These are phyloP conservation scores for Euura lappo DNA, from an alignment of 1,140 invertebrate species.

Conservation along the genomic window DNA sequence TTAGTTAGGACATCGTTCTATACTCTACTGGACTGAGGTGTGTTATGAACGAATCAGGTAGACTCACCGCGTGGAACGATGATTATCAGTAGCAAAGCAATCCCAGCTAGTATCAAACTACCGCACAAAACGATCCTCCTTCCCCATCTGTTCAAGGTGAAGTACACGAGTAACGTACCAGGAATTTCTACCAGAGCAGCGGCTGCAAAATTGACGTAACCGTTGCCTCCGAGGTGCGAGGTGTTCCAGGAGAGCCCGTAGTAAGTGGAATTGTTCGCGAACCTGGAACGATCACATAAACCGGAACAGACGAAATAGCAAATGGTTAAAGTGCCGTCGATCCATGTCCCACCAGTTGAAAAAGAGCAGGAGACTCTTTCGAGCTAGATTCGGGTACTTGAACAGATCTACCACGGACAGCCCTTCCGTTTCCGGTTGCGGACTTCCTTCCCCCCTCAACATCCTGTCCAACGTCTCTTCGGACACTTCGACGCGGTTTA, in stretches of 20 bases:
- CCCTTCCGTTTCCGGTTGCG: constrained; percentile 48
- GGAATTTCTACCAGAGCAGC: constrained; percentile 80
- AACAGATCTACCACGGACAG: constrained; percentile 73
- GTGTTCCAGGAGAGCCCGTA: constrained; percentile 84
- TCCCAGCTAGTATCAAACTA: constrained; percentile 73
- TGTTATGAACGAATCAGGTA: background rate
- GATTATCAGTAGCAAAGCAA: constrained; percentile 65
- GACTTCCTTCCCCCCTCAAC: constrained; percentile 54
- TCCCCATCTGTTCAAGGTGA: constrained; percentile 76
- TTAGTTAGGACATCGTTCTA: constrained; percentile 60
- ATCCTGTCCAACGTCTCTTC: constrained; percentile 64
- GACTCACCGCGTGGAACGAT: constrained; percentile 65
- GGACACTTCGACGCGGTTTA: constrained; percentile 68
- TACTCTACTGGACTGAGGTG: background rate
- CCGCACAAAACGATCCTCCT: constrained; percentile 72
- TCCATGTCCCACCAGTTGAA: constrained; percentile 72
- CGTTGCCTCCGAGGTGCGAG: constrained; percentile 74
- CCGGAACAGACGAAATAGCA: background rate
- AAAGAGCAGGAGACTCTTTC: constrained; percentile 76
- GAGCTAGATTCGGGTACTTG: constrained; percentile 72
- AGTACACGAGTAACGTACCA: constrained; percentile 72
- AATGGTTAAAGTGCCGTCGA: background rate
- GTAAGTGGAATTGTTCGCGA: constrained; percentile 80
- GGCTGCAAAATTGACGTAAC: constrained; percentile 78
- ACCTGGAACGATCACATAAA: constrained; percentile 59